Evolutionary conservation across 1,140 invertebrate genomes (phyloP), one percentile per base, ranked within the genome.

Genomic region (Coptotermes formosanus): DNA sequence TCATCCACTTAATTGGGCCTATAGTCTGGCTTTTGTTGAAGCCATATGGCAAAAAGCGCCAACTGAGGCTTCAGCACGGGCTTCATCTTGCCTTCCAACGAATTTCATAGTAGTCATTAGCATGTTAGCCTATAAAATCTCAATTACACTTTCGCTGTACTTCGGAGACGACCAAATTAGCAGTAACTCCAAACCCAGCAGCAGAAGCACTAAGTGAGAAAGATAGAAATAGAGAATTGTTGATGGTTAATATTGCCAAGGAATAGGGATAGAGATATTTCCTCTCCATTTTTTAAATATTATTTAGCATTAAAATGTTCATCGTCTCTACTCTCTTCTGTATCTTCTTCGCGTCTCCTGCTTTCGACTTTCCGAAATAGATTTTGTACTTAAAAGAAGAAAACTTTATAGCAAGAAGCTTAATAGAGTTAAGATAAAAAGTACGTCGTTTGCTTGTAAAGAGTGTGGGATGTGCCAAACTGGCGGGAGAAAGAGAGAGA

Each of bases 41-140:
- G 64, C n/a, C n/a, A 30, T 14, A 30, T 75, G 11, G 30, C 64
- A 75, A 75, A 75, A 30, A 75, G 64, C 64, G n/a, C 9, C 64
- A 75, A 14, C 64, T 6, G n/a, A 75, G 64, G n/a, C 64, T 75
- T 75, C 44, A 83, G 82, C 43, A 83, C 43, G 44, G 82, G 38
- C 52, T 45, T 83, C 82, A 83, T 83, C 82, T 32, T 9, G 14
- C 21, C 52, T 55, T 55, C 14, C 52, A 55, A 16, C 52, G 19
- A 55, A 55, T 55, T 55, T 55, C 52, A 16, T 30, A 43, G 48
- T 32, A 52, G 43, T 45, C 48, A 83, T 83, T 83, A 45, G 82
- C 82, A 83, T 83, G 16, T 83, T 83, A 43, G 23, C n/a, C 82
- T 32, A 83, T 83, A 83, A 83, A 83, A 83, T 83, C 82, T 83